Conservation (phyloP, 1,140 invertebrate genomes). For the Odontomachus brunneus region DNA sequence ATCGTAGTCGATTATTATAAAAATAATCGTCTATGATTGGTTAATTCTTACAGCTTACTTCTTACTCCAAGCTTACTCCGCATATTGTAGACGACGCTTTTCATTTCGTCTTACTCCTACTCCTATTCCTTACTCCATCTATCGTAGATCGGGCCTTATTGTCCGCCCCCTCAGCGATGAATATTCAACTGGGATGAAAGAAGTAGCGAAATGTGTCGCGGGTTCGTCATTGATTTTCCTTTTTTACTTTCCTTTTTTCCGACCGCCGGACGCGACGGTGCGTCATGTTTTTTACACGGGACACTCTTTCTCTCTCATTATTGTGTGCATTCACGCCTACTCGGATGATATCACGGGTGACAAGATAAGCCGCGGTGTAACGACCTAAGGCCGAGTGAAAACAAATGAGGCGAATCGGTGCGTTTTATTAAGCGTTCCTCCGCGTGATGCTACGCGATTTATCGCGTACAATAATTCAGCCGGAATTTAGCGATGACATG, state of each 20-base stretch:
- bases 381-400: slow-evolving; percentile 24
- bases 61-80: no score
- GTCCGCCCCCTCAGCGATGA: neutral
- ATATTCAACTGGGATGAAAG: neutral
- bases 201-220: slow-evolving; percentile 7
- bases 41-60: no score
- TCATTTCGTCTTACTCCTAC: no score
- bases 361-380: slow-evolving; percentile 36
- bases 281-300: neutral
- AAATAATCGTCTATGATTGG: no score
- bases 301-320: neutral
- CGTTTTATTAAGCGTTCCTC: slow-evolving; percentile 17
- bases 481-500: neutral
- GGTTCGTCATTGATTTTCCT: neutral
- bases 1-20: no score
- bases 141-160: no score
- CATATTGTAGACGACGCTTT: no score
- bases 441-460: neutral
- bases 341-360: neutral
- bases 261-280: neutral
- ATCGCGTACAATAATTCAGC: slow-evolving; percentile 2
- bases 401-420: slow-evolving; percentile 27
- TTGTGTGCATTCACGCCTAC: slow-evolving; percentile 11
- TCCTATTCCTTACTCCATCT: no score
- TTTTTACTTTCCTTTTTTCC: slow-evolving; percentile 3